Evolutionary conservation across 1,140 invertebrate species (phyloP).

Genomic region (Cataglyphis hispanica): DNA sequence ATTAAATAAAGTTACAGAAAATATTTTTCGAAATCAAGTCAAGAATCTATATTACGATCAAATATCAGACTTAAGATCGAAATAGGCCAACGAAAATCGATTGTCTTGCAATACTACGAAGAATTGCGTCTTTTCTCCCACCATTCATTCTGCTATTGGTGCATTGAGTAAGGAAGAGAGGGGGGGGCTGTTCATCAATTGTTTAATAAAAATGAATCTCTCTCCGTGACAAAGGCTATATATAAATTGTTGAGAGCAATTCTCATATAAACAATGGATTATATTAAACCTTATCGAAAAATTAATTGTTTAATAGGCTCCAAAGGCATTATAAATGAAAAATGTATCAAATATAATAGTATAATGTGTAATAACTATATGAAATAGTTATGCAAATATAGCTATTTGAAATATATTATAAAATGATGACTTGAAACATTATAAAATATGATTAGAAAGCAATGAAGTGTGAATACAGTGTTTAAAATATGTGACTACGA

Average conservation of each 20-base stretch:
- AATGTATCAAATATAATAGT: background rate
- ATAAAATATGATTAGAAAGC: background rate
- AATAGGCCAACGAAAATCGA: slow-evolving; percentile 21
- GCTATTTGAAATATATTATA: background rate
- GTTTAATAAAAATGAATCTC: slow-evolving; percentile 53
- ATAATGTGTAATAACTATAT: background rate
- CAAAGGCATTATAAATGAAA: background rate
- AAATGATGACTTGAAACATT: background rate
- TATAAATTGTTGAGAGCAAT: slow-evolving; percentile 8
- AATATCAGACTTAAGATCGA: slow-evolving; percentile 21
- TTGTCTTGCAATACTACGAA: background rate
- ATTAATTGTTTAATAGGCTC: background rate
- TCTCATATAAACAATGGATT: background rate
- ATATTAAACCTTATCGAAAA: background rate
- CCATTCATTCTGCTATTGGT: slow-evolving; percentile 23
- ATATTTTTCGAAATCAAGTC: slow-evolving; percentile 8
- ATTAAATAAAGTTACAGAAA: too few species aligned
- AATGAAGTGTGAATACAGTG: background rate
- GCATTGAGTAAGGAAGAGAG: slow-evolving; percentile 14
- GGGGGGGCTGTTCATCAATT: slow-evolving; percentile 45
- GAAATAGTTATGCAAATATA: slow-evolving; percentile 1
- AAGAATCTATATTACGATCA: slow-evolving; percentile 5
- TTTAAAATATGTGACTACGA: background rate
- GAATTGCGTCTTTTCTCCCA: background rate
- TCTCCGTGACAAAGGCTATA: background rate